These are phyloP conservation scores for Moxostoma hubbsi DNA, from an alignment of 2,797 vertebrate species.

Conservation along the genomic window DNA sequence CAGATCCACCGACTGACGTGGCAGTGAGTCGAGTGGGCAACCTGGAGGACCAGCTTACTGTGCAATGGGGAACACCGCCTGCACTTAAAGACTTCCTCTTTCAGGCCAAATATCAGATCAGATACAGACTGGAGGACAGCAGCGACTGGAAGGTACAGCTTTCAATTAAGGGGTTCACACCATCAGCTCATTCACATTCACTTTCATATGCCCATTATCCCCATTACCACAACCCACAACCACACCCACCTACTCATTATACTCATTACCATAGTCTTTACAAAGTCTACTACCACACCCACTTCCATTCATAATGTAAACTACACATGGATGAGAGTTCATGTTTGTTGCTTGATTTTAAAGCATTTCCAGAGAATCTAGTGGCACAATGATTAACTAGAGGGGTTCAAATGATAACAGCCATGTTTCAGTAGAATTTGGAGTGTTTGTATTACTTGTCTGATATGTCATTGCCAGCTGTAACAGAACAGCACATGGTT, in stretches of 20 bases:
- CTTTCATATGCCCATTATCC: not conserved
- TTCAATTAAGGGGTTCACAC: no score
- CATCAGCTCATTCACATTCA: no score
- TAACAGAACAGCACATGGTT: constrained; percentile 52
- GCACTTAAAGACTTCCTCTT: constrained; percentile 89
- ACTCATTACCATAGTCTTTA: not conserved
- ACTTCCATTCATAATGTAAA: constrained; percentile 13
- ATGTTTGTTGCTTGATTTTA: not conserved
- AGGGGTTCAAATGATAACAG: constrained; percentile 35
- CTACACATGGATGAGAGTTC: not conserved
- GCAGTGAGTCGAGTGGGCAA: constrained; percentile 85
- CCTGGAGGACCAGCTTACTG: constrained; percentile 87
- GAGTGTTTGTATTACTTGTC: constrained; percentile 40
- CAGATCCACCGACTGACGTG: constrained; percentile 82
- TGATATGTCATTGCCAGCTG: constrained; percentile 43
- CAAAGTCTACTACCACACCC: not conserved
- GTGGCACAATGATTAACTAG: constrained; percentile 31
- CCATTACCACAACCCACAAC: not conserved
- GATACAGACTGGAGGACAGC: constrained; percentile 87
- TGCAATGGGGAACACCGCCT: constrained; percentile 84
- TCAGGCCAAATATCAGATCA: constrained; percentile 90
- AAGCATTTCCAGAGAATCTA: constrained; percentile 8
- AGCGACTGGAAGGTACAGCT: constrained; percentile 85
- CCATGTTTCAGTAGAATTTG: constrained; percentile 37
- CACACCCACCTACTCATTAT: not conserved